A percentile compares a stretch with the other conserved stretches of the same genome.
Conservation (phyloP, 1,140 invertebrate genomes). For the Cryptotermes secundus region DNA sequence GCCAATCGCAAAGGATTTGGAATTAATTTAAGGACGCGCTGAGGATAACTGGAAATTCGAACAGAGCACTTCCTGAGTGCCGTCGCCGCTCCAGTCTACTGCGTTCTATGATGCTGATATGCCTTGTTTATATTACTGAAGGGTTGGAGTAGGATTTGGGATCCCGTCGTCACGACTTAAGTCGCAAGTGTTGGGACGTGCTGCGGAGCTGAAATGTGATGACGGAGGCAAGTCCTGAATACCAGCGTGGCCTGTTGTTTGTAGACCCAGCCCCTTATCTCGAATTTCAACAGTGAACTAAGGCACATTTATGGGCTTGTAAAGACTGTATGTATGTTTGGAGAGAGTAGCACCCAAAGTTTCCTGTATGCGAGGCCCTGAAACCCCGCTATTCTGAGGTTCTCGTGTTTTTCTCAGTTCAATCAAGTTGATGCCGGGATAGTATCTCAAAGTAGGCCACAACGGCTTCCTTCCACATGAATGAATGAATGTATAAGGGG, state of each 20-base stretch:
- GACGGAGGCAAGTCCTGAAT: slow-evolving; percentile 8
- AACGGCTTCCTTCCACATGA: no score
- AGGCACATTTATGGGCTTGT: not conserved
- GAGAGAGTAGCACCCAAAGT: no score
- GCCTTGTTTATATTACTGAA: not conserved
- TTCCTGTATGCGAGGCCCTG: not conserved
- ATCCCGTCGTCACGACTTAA: not conserved
- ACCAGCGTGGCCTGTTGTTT: not conserved
- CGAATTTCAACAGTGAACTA: not conserved
- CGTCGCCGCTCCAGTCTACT: no score
- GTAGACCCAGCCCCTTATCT: not conserved
- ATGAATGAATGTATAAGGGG: no score
- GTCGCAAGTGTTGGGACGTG: slow-evolving; percentile 6
- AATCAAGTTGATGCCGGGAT: no score
- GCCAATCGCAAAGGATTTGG: no score
- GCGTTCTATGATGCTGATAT: not conserved
- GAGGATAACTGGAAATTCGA: no score
- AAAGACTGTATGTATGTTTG: no score
- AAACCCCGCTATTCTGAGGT: no score
- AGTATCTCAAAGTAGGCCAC: no score
- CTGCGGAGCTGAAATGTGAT: slow-evolving; percentile 7
- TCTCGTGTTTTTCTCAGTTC: not conserved
- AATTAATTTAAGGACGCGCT: no score
- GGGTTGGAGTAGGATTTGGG: not conserved
- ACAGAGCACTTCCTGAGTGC: no score